Base-by-base conservation (phyloP, 2,797 vertebrate species). In the Bradypodion pumilum region DNA sequence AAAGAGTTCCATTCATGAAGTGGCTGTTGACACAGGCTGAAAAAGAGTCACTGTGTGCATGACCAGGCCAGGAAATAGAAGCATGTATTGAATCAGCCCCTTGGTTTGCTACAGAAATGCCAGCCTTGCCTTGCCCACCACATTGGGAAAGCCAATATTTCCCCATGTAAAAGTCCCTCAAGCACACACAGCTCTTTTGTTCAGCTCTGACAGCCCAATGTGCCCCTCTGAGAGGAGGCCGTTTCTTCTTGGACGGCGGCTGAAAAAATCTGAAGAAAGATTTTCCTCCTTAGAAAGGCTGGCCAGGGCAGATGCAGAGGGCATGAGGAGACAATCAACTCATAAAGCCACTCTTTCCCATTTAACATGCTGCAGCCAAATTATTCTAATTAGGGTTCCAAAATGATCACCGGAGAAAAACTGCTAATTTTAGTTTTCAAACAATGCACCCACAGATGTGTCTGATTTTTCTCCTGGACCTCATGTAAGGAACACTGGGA, bases 1-100 rank as follows among this genome's bases (percentile, higher is more conserved):
- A n/a, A n/a, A n/a, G n/a, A 87, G 27, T 40, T 73, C 82, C 85
- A 88, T 95, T 94, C 80, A 96, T 84, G 62, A 0, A 1, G 0
- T 10, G 9, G 73, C 68, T 2, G 82, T 78, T 9, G 4, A 82
- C 81, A 62, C 0, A 21, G 27, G 35, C 52, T 7, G 83, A 85
- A 79, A 88, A 87, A 73, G 81, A 92, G 91, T 82, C 32, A 1
- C 7, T 93, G 90, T 92, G 91, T 78, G 60, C 69, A 70, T 40
- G 78, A 73, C 78, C 32, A 35, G 90, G 89, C 87, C 82, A 91
- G 93, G 37, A 84, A 83, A 49, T 1, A 46, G 16, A 78, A 0
- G 2, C 29, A 68, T n/a, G 1, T 49, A 35, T 3, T 10, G 66
- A 78, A 85, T 29, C 74, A 44, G 42, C 7, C 85, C 62, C 59